phyloP scores from a whole-genome alignment of 2,113 vertebrate genomes.

The Crotalus helleri region DNA sequence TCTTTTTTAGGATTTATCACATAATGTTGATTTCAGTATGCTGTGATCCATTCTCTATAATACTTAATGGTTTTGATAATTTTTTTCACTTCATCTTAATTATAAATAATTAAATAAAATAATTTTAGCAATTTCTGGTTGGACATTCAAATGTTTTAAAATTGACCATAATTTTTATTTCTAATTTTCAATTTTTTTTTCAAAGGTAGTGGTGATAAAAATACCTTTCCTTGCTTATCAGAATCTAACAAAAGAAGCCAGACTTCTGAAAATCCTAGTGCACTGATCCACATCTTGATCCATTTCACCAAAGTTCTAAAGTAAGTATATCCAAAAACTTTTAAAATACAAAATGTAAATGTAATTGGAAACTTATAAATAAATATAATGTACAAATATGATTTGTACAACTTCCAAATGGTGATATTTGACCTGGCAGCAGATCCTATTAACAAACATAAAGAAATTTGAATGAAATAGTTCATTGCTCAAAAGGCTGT shows the following conservation, averaged over 20 bases:
- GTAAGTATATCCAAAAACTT: constrained; percentile 65
- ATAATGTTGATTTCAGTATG: neutral
- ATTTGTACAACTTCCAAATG: neutral
- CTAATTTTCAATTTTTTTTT: neutral
- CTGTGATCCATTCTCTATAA: too few species aligned
- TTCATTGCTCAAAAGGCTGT: neutral
- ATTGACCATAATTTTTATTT: neutral
- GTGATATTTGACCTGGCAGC: neutral
- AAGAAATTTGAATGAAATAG: neutral
- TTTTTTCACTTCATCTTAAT: neutral
- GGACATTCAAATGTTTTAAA: constrained; percentile 17
- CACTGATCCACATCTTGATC: constrained; percentile 21
- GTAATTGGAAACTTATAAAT: constrained; percentile 30
- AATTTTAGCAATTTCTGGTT: constrained; percentile 1
- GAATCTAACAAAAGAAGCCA: constrained; percentile 28
- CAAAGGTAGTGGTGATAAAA: constrained; percentile 50
- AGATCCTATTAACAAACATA: neutral
- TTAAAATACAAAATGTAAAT: constrained; percentile 49
- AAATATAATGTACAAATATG: neutral
- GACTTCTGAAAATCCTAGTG: constrained; percentile 34
- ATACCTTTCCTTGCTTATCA: neutral
- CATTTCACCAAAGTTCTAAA: constrained; percentile 53
- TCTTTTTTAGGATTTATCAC: neutral
- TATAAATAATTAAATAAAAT: constrained; percentile 16
- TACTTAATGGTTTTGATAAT: neutral